Conservation (phyloP, 37 sponge, comb jelly and placozoan genomes). For the Geodia barretti region DNA sequence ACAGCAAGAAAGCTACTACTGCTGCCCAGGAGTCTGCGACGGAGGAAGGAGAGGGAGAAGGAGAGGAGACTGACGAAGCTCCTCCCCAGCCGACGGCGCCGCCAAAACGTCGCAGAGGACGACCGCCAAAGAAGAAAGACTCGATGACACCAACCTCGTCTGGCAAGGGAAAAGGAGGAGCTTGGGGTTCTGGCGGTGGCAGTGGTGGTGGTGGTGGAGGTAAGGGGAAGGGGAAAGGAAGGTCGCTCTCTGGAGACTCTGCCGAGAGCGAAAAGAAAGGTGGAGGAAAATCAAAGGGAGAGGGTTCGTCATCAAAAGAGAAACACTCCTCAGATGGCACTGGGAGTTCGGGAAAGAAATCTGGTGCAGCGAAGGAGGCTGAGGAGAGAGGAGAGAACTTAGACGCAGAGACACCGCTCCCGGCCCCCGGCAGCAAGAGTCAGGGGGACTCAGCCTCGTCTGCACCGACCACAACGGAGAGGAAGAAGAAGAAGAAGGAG, state of each 20-base stretch:
- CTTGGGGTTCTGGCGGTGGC: not conserved
- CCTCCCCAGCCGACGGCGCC: constrained; percentile 5
- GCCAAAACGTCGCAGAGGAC: constrained; percentile 18
- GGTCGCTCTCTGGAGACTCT: not conserved
- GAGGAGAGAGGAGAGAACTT: not conserved
- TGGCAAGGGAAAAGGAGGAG: not conserved
- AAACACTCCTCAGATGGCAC: not conserved
- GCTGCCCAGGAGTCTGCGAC: not conserved
- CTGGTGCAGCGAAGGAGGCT: not conserved
- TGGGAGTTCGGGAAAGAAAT: not conserved
- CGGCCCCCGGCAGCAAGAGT: not conserved
- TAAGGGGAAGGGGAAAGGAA: not conserved
- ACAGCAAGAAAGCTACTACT: not conserved
- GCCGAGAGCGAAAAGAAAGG: not conserved
- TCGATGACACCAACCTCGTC: not conserved
- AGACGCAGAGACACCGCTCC: constrained; percentile 16
- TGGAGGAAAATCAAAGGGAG: not conserved
- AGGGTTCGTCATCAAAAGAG: not conserved
- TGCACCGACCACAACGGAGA: not conserved
- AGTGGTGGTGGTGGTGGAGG: not conserved
- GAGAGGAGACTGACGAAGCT: not conserved
- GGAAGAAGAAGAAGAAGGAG: not conserved
- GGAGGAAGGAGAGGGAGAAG: not conserved
- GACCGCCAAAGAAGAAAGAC: constrained; percentile 30
- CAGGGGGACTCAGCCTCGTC: not conserved